phyloP scores from a whole-genome alignment of 1,140 invertebrate species.

The Cydia pomonella region DNA sequence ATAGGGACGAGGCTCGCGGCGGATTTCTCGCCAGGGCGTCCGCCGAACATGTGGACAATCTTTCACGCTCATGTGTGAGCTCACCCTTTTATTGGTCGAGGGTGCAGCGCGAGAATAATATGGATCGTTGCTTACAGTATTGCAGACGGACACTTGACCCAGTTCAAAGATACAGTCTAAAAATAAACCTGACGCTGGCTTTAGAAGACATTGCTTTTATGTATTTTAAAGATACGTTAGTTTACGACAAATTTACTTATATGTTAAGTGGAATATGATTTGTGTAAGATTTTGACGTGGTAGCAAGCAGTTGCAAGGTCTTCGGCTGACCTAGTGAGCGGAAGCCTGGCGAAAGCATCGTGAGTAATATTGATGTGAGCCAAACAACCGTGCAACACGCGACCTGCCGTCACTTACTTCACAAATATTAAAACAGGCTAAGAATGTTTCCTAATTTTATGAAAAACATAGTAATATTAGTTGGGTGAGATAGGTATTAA shows the following conservation, averaged over 20 bases:
- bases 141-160: conserved; percentile 32
- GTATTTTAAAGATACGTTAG: neutral
- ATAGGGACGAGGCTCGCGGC: conserved; percentile 43
- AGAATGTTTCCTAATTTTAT: neutral
- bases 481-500: neutral
- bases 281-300: neutral
- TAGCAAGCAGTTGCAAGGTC: neutral
- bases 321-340: conserved; percentile 4
- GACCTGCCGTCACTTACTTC: conserved; percentile 13
- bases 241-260: no score
- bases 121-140: conserved; percentile 46
- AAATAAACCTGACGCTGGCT: neutral
- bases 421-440: neutral
- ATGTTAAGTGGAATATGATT: neutral
- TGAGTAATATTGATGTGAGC: conserved; percentile 15
- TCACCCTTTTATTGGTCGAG: conserved; percentile 73
- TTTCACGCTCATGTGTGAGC: conserved; percentile 81
- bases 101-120: conserved; percentile 45
- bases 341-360: conserved; percentile 6
- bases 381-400: conserved; percentile 20
- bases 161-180: conserved; percentile 11
- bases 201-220: neutral
- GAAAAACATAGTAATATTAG: neutral
- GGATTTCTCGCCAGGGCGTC: conserved; percentile 54
- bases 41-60: conserved; percentile 81